phyloP scores from a whole-genome alignment of 2,888 invertebrate species.

The Nineta flava region DNA sequence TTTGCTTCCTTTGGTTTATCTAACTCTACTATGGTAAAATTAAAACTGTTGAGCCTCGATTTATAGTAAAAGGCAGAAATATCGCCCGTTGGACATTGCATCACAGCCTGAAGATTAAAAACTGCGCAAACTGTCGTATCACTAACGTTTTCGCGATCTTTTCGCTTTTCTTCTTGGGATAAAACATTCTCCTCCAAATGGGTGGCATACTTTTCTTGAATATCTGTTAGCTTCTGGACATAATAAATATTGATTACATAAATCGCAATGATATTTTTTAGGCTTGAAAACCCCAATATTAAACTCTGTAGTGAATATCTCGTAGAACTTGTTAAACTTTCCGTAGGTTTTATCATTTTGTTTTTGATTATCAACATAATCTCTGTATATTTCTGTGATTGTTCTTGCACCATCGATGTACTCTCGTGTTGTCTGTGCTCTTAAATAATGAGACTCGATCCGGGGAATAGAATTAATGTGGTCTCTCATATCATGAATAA shows the following conservation, averaged over 20 bases:
- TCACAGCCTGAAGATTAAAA: neutral
- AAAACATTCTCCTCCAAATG: slow-evolving; percentile 1
- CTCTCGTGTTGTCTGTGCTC: slow-evolving; percentile 11
- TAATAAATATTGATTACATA: slow-evolving; percentile 11
- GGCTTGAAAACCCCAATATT: slow-evolving; percentile 11
- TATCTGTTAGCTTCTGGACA: slow-evolving; percentile 10
- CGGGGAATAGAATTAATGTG: neutral
- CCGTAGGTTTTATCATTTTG: slow-evolving; percentile 8
- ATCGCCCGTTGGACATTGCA: neutral
- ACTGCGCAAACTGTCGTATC: neutral
- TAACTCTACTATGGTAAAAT: neutral
- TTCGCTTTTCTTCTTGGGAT: neutral
- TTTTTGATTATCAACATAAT: slow-evolving; percentile 13
- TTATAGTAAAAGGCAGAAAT: neutral
- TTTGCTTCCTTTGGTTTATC: too few relatives aligned
- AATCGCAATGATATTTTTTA: slow-evolving; percentile 13
- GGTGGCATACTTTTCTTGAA: slow-evolving; percentile 5
- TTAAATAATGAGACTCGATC: slow-evolving; percentile 8
- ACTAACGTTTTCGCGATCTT: neutral
- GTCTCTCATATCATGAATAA: neutral
- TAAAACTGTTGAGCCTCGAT: neutral
- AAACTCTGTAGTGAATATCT: slow-evolving; percentile 11
- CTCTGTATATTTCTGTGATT: slow-evolving; percentile 13
- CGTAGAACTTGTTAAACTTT: slow-evolving; percentile 7
- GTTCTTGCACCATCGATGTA: slow-evolving; percentile 16